Evolutionary conservation across 2,888 invertebrate genomes (phyloP).

Genomic region (Catonia carolina): DNA sequence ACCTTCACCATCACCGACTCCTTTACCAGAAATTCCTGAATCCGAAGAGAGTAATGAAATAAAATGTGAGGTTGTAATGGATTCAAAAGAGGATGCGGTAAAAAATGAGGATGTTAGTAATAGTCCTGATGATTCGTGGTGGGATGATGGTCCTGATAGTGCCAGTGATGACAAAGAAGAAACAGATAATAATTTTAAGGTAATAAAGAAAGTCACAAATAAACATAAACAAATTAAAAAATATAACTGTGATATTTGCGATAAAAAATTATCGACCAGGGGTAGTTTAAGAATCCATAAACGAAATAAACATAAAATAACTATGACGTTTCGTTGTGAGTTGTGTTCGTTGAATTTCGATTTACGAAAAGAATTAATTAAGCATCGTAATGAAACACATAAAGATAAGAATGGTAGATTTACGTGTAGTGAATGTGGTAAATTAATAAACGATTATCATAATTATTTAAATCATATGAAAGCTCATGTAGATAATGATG

Average conservation of each 20-base stretch:
- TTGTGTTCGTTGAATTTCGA: slow-evolving; percentile 13
- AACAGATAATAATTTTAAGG: too few species aligned
- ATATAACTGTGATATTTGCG: slow-evolving; percentile 24
- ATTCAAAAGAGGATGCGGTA: too few species aligned
- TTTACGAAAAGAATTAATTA: slow-evolving; percentile 6
- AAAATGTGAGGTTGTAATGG: too few species aligned
- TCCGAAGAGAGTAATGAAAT: not conserved
- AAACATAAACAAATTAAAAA: not conserved
- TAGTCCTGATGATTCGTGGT: not conserved
- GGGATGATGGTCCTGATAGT: not conserved
- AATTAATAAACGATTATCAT: slow-evolving; percentile 12
- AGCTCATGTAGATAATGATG: not conserved
- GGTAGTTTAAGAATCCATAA: slow-evolving; percentile 20
- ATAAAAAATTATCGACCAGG: slow-evolving; percentile 19
- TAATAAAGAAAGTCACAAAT: not conserved
- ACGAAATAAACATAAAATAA: slow-evolving; percentile 15
- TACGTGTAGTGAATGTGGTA: slow-evolving; percentile 10
- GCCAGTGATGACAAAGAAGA: not conserved
- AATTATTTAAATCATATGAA: slow-evolving; percentile 2
- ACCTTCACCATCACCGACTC: not conserved
- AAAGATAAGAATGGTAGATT: slow-evolving; percentile 14
- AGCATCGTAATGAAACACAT: slow-evolving; percentile 14
- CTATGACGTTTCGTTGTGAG: slow-evolving; percentile 17
- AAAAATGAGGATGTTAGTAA: too few species aligned
- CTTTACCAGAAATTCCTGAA: not conserved